Conservation (phyloP, 2,113 vertebrate species). For the Opisthocomus hoazin region DNA sequence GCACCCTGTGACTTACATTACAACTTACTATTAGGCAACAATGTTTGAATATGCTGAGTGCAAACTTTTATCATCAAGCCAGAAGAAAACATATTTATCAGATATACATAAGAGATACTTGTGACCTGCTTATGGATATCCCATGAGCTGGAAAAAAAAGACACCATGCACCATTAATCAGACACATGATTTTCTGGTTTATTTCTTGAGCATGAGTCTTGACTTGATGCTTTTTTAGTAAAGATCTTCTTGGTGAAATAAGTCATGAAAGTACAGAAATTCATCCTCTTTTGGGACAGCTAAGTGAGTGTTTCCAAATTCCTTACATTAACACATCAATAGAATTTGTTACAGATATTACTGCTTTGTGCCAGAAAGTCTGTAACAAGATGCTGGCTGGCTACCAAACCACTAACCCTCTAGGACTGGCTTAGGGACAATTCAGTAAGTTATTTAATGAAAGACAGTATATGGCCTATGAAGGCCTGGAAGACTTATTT, state of each 20-base stretch:
- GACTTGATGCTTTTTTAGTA: not conserved
- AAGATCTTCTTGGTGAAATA: not conserved
- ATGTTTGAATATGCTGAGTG: not conserved
- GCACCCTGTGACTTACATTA: not conserved
- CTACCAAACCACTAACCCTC: conserved; percentile 32
- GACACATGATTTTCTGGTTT: not conserved
- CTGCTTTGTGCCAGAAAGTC: conserved; percentile 36
- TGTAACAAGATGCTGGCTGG: conserved; percentile 8
- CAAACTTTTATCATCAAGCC: not conserved
- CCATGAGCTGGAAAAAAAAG: not conserved
- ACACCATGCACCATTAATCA: not conserved
- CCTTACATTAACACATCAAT: conserved; percentile 5
- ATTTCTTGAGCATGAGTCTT: not conserved
- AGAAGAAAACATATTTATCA: not conserved
- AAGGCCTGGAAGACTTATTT: not conserved
- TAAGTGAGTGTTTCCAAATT: conserved; percentile 26
- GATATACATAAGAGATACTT: not conserved
- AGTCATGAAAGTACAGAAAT: not conserved
- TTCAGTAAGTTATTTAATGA: conserved; percentile 2
- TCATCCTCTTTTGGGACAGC: conserved; percentile 2
- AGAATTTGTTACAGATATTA: conserved; percentile 20
- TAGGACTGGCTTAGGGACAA: conserved; percentile 26
- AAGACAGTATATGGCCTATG: not conserved
- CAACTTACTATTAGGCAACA: not conserved
- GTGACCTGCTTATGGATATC: not conserved